Evolutionary conservation across 2,113 vertebrate genomes (phyloP).

Genomic region (Lampris megalopsis): DNA sequence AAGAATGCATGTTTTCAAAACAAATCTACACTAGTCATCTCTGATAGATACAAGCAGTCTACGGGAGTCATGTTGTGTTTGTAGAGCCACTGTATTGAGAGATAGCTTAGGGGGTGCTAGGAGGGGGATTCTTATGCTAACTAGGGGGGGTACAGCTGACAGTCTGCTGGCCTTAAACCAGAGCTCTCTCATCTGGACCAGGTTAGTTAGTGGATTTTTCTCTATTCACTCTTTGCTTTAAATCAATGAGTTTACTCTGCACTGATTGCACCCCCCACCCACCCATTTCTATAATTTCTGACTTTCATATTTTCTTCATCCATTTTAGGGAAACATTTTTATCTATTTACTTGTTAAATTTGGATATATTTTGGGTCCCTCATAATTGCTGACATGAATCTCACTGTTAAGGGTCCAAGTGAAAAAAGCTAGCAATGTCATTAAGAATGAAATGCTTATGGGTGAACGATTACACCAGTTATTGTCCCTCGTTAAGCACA

Average conservation of each 20-base stretch:
- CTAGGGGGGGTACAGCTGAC: slow-evolving; percentile 31
- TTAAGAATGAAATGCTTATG: background rate
- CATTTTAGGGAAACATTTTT: background rate
- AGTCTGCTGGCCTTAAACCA: slow-evolving; percentile 4
- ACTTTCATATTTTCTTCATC: background rate
- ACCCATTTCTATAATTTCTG: background rate
- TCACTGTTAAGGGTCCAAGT: background rate
- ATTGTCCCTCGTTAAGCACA: background rate
- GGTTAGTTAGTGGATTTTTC: slow-evolving; percentile 1
- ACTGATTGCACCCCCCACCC: background rate
- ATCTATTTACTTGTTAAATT: background rate
- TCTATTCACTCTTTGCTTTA: background rate
- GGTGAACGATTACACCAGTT: background rate
- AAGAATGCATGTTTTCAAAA: slow-evolving; percentile 74
- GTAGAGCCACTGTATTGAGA: slow-evolving; percentile 16
- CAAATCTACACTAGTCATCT: slow-evolving; percentile 76
- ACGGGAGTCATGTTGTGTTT: slow-evolving; percentile 67
- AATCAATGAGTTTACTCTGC: background rate
- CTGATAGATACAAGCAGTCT: slow-evolving; percentile 79
- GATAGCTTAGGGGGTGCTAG: slow-evolving; percentile 35
- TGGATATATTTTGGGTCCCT: background rate
- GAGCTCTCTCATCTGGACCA: slow-evolving; percentile 11
- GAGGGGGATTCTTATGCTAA: slow-evolving; percentile 77
- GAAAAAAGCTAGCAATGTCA: background rate
- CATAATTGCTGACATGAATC: background rate